Percentiles rank a stretch among this genome's conserved stretches.
These are phyloP conservation scores for Venustoraphidia nigricollis DNA, from an alignment of 2,888 invertebrate species.

Conservation along the genomic window DNA sequence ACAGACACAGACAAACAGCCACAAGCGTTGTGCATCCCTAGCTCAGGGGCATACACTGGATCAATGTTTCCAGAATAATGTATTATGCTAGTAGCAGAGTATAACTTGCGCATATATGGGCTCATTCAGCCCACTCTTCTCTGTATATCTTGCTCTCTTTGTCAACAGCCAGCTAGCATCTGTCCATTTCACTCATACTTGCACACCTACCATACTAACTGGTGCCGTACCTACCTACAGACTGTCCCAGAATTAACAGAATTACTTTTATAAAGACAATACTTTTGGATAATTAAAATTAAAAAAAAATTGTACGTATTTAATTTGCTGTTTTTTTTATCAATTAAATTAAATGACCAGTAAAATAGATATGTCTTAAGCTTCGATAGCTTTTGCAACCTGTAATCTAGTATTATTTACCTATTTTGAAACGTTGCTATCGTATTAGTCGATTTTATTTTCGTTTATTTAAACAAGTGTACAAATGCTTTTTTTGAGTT, in stretches of 20 bases:
- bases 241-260: neutral
- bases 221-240: neutral
- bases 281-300: no score
- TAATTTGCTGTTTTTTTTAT: no score
- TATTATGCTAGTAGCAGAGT: constrained; percentile 1
- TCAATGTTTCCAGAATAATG: constrained; percentile 5
- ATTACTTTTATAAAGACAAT: neutral
- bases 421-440: no score
- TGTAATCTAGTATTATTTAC: no score
- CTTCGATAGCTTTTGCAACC: no score
- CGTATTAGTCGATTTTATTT: no score
- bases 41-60: constrained; percentile 1
- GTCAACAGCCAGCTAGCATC: neutral
- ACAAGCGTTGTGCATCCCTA: neutral
- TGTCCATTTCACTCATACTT: neutral
- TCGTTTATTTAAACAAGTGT: no score
- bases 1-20: neutral
- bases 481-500: no score
- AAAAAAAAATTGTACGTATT: no score
- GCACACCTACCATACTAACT: neutral
- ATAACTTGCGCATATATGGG: neutral
- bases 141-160: neutral
- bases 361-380: no score
- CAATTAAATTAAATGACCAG: no score
- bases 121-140: neutral